These are phyloP conservation scores for Lepidocyrtinus sp. DNA, from an alignment of 2,888 invertebrate genomes.

Conservation along the genomic window DNA sequence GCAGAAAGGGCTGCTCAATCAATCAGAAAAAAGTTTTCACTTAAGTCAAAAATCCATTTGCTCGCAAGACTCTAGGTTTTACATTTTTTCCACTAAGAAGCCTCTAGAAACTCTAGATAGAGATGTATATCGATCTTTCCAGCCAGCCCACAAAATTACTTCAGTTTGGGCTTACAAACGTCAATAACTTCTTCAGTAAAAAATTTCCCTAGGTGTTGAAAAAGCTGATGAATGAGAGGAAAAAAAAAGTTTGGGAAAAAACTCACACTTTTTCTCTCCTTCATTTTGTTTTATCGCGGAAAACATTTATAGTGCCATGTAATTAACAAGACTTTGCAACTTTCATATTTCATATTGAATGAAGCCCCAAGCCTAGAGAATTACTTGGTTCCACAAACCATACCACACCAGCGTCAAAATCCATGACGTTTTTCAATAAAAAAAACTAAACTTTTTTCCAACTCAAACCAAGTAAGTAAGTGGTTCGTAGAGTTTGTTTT, in stretches of 20 bases:
- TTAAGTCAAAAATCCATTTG: conserved; percentile 46
- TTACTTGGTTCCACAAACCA: neutral
- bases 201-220: conserved; percentile 15
- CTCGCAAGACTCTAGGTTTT: conserved; percentile 32
- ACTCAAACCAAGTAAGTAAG: neutral
- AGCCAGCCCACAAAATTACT: conserved; percentile 23
- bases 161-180: neutral
- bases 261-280: conserved; percentile 31
- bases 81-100: no score
- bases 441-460: conserved; percentile 37
- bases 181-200: neutral
- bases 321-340: conserved; percentile 45
- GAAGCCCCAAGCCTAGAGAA: neutral
- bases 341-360: neutral
- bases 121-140: conserved; percentile 11
- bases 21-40: conserved; percentile 43
- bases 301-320: conserved; percentile 52
- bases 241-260: conserved; percentile 43
- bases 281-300: conserved; percentile 53
- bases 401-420: no score
- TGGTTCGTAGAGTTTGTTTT: conserved; percentile 35
- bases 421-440: conserved; percentile 53
- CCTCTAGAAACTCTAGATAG: neutral
- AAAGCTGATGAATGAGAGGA: neutral
- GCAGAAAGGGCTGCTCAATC: conserved; percentile 31